Evolutionary conservation across 1,140 invertebrate genomes (phyloP).

Genomic region (Bathynomus jamesi): DNA sequence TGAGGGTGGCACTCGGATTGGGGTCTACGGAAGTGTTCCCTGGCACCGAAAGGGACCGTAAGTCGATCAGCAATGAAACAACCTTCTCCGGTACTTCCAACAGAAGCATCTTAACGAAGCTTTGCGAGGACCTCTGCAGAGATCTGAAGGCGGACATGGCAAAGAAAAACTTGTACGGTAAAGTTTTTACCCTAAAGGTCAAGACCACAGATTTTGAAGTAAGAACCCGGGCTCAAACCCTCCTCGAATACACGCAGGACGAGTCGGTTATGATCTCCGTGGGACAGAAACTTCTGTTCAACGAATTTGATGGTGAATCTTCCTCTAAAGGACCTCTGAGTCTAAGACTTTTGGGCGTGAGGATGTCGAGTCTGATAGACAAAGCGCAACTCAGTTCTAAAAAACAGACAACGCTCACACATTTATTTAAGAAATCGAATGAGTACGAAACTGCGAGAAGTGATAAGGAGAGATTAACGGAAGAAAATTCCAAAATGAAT

Average conservation of each 20-base stretch:
- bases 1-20: slow-evolving; percentile 49
- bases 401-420: slow-evolving; percentile 24
- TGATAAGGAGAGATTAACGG: too few relatives aligned
- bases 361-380: slow-evolving; percentile 41
- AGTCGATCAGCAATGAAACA: slow-evolving; percentile 50
- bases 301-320: slow-evolving; percentile 42
- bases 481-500: too few relatives aligned
- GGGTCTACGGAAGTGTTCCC: slow-evolving; percentile 39
- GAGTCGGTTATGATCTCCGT: slow-evolving; percentile 42
- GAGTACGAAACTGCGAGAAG: neutral
- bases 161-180: slow-evolving; percentile 41
- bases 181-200: slow-evolving; percentile 49
- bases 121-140: slow-evolving; percentile 45
- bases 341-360: slow-evolving; percentile 48
- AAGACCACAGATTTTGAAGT: slow-evolving; percentile 50
- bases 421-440: slow-evolving; percentile 22
- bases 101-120: slow-evolving; percentile 41
- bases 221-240: slow-evolving; percentile 44
- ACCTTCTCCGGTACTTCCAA: slow-evolving; percentile 48
- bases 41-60: slow-evolving; percentile 41
- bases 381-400: slow-evolving; percentile 12
- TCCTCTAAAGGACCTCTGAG: slow-evolving; percentile 40
- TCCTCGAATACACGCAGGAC: slow-evolving; percentile 43
- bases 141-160: slow-evolving; percentile 45
- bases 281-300: slow-evolving; percentile 44